phyloP scores from a whole-genome alignment of 1,140 invertebrate genomes.

The Harpegnathos saltator region DNA sequence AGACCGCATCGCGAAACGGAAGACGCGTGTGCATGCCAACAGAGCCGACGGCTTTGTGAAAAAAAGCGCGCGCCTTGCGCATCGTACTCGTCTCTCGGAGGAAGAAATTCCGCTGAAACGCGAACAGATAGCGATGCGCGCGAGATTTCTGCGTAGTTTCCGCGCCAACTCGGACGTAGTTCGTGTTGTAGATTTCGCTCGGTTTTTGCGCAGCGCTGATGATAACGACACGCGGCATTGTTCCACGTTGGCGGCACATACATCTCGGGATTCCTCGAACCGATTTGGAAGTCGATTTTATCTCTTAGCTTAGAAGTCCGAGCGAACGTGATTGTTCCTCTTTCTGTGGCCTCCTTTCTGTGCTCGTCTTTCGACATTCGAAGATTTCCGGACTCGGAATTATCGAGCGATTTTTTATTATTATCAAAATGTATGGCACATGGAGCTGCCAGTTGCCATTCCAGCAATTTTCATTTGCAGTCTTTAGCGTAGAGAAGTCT shows the following conservation, averaged over 20 bases:
- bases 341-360: too few relatives aligned
- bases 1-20: slow-evolving; percentile 67
- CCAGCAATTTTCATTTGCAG: background rate
- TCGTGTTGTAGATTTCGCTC: background rate
- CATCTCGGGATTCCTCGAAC: background rate
- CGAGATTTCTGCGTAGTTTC: slow-evolving; percentile 6
- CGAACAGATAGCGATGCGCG: background rate
- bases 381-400: too few relatives aligned
- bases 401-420: too few relatives aligned
- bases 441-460: too few relatives aligned
- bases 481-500: background rate
- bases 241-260: background rate
- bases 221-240: background rate
- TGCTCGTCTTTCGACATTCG: background rate
- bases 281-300: background rate
- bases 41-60: slow-evolving; percentile 34
- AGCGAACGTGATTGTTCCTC: background rate
- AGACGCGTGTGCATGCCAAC: slow-evolving; percentile 66
- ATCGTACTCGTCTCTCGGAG: slow-evolving; percentile 11
- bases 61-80: slow-evolving; percentile 28
- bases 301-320: background rate
- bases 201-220: background rate
- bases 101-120: slow-evolving; percentile 35
- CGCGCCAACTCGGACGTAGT: slow-evolving; percentile 22
- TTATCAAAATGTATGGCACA: too few relatives aligned